These are phyloP conservation scores for Seira musarum DNA, from an alignment of 2,888 invertebrate species.

Conservation along the genomic window DNA sequence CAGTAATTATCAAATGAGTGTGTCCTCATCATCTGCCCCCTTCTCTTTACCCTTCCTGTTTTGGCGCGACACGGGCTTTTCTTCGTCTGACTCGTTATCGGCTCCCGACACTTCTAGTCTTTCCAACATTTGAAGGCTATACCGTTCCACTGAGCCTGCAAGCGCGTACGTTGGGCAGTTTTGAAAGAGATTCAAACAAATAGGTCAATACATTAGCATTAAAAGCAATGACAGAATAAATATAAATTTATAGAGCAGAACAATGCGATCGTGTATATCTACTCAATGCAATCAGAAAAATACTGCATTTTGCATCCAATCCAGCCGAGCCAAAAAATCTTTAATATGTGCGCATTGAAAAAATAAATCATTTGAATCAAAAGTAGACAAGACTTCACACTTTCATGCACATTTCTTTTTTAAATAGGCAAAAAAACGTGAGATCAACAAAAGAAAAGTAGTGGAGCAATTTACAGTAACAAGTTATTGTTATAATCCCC, in stretches of 20 bases:
- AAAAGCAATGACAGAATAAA: neutral
- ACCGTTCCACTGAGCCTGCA: conserved; percentile 72
- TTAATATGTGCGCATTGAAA: neutral
- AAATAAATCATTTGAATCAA: neutral
- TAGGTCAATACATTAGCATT: neutral
- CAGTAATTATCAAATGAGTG: conserved; percentile 67
- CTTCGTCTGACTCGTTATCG: conserved; percentile 63
- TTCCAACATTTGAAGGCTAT: conserved; percentile 70
- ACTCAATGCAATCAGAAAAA: neutral
- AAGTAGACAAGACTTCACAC: too few relatives aligned
- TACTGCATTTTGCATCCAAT: conserved; percentile 17
- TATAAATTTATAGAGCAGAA: too few relatives aligned
- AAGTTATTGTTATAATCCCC: neutral
- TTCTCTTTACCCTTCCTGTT: conserved; percentile 59
- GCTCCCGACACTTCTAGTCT: conserved; percentile 70
- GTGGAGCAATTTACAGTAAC: neutral
- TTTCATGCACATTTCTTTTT: too few relatives aligned
- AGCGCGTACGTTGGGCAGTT: neutral
- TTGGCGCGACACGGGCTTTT: conserved; percentile 50
- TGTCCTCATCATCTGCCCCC: conserved; percentile 68
- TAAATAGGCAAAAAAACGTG: neutral
- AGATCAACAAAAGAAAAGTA: neutral
- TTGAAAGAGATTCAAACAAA: neutral
- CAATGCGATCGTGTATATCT: too few relatives aligned
- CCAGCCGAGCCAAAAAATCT: neutral